Conservation (phyloP, 1,140 invertebrate species). For the Coelopa frigida region DNA sequence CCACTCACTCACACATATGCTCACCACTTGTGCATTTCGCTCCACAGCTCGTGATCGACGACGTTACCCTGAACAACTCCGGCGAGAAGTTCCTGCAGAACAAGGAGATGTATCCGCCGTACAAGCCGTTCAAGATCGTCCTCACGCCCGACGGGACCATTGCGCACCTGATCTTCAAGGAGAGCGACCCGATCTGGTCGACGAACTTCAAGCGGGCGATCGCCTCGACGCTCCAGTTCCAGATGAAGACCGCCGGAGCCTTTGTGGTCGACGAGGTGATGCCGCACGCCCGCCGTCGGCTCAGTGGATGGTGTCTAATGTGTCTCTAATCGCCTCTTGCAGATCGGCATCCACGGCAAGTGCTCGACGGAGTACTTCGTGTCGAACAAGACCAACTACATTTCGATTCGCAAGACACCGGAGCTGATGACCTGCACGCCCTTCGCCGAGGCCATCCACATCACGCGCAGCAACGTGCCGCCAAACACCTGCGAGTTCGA, state of each 20-base stretch:
- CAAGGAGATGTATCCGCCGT: slow-evolving; percentile 43
- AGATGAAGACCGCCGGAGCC: slow-evolving; percentile 45
- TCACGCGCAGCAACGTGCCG: slow-evolving; percentile 38
- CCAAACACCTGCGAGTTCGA: slow-evolving; percentile 40
- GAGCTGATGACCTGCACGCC: slow-evolving; percentile 37
- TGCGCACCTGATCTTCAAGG: slow-evolving; percentile 41
- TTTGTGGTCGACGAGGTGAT: slow-evolving; percentile 49
- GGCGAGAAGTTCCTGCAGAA: slow-evolving; percentile 42
- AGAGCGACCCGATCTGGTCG: slow-evolving; percentile 54
- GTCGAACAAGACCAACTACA: slow-evolving; percentile 39
- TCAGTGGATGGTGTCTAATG: background rate
- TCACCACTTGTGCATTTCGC: background rate
- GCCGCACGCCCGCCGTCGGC: too few relatives aligned
- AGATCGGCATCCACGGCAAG: slow-evolving; percentile 40
- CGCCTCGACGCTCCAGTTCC: slow-evolving; percentile 53
- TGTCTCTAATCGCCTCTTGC: background rate
- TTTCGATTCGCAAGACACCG: slow-evolving; percentile 40
- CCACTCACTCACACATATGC: too few relatives aligned
- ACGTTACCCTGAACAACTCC: slow-evolving; percentile 40
- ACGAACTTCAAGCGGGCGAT: slow-evolving; percentile 62
- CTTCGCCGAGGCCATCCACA: slow-evolving; percentile 35
- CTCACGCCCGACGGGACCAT: slow-evolving; percentile 30
- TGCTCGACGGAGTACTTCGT: slow-evolving; percentile 43
- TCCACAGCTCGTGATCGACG: slow-evolving; percentile 39
- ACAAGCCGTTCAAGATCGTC: slow-evolving; percentile 41